Evolutionary conservation across 2,113 vertebrate genomes (phyloP), one percentile per base, ranked within the genome.

Genomic region (Tetrao urogallus): DNA sequence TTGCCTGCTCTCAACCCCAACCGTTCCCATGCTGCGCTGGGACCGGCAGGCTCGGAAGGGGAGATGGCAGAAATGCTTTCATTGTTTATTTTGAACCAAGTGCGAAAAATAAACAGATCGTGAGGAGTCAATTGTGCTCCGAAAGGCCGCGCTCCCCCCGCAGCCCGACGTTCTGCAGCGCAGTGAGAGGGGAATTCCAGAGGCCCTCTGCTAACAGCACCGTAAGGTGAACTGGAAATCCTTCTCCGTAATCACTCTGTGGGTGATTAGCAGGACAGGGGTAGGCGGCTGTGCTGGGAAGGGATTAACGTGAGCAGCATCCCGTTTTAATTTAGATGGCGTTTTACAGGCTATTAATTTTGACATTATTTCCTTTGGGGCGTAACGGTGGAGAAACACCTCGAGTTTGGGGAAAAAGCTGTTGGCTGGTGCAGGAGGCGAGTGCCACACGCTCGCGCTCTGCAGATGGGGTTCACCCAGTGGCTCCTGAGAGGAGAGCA

Each of bases 371-470:
- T 73, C 65, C 76, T 67, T 6, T 8, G 71, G 65, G 92, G 70
- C 7, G 0, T 7, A 8, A 12, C 10, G 12, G n/a, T 8, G 34
- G 76, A 12, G 65, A 63, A 81, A 50, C 42, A 27, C 58, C 54
- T 38, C 2, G 11, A 21, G 40, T 18, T 75, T 30, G 1, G 3
- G 61, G 40, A 63, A 25, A 67, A 64, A 8, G 60, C 60, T 19
- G 63, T 42, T 30, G 3, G 57, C 5, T n/a, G 60, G 22, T 2
- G 60, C 1, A 16, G 34, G 86, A 50, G 56, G n/a, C 10, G 1
- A n/a, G 72, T 0, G 4, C 6, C 61, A 12, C 13, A 0, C 7
- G 11, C 48, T 50, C 38, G 0, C 11, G 1, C 42, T 18, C 38
- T 54, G 32, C 30, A 3, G 69, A 13, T 28, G 3, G 2, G 4